Percentiles rank a stretch among this genome's conserved stretches.
Conservation (phyloP, 2,888 invertebrate species). For the Halictus ligatus region DNA sequence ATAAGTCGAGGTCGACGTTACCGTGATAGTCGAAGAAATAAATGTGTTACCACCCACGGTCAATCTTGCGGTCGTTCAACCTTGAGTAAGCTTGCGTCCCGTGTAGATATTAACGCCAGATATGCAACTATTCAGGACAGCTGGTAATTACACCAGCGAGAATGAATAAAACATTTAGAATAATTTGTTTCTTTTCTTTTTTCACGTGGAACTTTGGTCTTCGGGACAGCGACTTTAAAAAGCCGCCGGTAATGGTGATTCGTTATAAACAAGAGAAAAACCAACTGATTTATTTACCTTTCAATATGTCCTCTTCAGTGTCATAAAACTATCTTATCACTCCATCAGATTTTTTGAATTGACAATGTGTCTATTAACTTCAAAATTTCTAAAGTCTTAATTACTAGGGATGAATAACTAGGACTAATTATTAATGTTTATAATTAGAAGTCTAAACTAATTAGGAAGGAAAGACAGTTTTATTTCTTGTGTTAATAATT, state of each 20-base stretch:
- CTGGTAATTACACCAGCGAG: background rate
- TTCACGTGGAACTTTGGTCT: background rate
- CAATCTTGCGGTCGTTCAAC: constrained; percentile 3
- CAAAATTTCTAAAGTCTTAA: no score
- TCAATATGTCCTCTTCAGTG: background rate
- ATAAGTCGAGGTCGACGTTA: constrained; percentile 28
- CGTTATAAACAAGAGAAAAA: background rate
- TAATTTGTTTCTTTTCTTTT: background rate
- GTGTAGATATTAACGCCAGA: background rate
- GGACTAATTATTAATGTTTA: no score
- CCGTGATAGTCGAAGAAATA: constrained; percentile 29
- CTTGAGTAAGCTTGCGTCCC: background rate
- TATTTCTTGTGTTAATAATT: no score
- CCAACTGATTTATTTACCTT: background rate
- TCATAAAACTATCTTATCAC: no score
- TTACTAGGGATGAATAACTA: no score
- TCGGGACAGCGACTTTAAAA: background rate
- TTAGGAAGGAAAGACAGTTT: no score
- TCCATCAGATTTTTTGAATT: background rate
- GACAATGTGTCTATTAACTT: no score
- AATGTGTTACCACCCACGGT: constrained; percentile 33
- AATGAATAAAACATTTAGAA: background rate
- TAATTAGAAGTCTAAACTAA: no score
- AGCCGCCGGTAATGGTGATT: background rate
- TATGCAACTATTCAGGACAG: background rate